These are phyloP conservation scores for Argyresthia goedartella DNA, from an alignment of 2,888 invertebrate species.

Conservation along the genomic window DNA sequence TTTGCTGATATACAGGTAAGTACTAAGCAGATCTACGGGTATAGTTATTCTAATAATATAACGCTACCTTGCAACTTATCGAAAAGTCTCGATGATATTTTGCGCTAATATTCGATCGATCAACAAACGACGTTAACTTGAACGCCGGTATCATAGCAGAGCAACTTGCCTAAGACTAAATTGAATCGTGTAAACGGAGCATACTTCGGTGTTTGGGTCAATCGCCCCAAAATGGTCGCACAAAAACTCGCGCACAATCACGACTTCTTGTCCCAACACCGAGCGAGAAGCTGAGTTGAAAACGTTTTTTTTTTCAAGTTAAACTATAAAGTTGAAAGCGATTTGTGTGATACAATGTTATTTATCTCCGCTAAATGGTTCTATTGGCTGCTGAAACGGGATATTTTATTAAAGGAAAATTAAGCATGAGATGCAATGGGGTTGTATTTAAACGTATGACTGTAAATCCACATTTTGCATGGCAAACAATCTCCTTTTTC, in stretches of 20 bases:
- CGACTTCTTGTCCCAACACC: conserved; percentile 44
- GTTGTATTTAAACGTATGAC: too few species aligned
- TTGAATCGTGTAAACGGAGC: neutral
- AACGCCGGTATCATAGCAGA: too few species aligned
- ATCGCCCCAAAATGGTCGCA: conserved; percentile 19
- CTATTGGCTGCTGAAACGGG: neutral
- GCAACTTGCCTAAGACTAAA: neutral
- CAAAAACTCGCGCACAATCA: conserved; percentile 38
- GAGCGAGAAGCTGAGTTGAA: conserved; percentile 21
- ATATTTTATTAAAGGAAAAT: neutral
- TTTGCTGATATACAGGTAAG: too few species aligned
- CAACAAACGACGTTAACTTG: too few species aligned
- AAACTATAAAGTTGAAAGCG: neutral
- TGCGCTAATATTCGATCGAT: too few species aligned
- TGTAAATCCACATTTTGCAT: too few species aligned
- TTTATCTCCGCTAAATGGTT: neutral
- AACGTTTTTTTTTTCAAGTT: neutral
- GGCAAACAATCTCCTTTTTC: too few species aligned
- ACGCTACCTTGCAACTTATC: too few species aligned
- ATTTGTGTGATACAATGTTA: neutral
- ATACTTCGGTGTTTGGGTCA: conserved; percentile 20
- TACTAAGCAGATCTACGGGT: too few species aligned
- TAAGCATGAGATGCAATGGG: neutral
- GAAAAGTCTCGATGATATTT: too few species aligned
- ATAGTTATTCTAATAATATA: too few species aligned